phyloP scores from a whole-genome alignment of 35 echinoderm and acorn worm species.

The Diadema setosum region DNA sequence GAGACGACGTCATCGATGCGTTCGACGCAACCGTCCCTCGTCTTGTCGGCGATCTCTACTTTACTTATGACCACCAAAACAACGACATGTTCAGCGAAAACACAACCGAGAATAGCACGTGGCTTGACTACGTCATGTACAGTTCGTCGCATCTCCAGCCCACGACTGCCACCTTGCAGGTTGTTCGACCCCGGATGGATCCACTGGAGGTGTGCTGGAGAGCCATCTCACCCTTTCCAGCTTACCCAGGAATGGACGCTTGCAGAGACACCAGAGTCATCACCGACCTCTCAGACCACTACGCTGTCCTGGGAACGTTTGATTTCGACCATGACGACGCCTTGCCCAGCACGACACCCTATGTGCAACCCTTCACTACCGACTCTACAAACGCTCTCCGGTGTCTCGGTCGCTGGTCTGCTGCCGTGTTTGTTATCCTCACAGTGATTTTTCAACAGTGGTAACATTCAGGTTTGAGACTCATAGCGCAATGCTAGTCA shows the following conservation, averaged over 20 bases:
- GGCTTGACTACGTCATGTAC: slow-evolving; percentile 77
- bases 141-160: slow-evolving; percentile 60
- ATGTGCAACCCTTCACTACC: too few relatives aligned
- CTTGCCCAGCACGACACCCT: too few relatives aligned
- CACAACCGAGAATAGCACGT: slow-evolving; percentile 13
- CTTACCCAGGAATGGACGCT: background rate
- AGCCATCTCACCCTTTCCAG: slow-evolving; percentile 9
- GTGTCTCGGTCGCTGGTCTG: too few relatives aligned
- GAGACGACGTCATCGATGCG: slow-evolving; percentile 36
- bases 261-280: slow-evolving; percentile 18
- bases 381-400: too few relatives aligned
- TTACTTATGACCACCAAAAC: slow-evolving; percentile 46
- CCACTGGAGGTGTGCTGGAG: slow-evolving; percentile 41
- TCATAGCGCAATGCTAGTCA: too few relatives aligned
- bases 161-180: slow-evolving; percentile 8
- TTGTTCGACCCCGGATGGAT: slow-evolving; percentile 30
- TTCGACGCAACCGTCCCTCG: slow-evolving; percentile 26
- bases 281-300: slow-evolving; percentile 66
- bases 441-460: too few relatives aligned
- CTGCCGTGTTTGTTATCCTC: too few relatives aligned
- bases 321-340: too few relatives aligned
- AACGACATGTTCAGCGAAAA: slow-evolving; percentile 65
- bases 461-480: too few relatives aligned
- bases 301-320: slow-evolving; percentile 53
- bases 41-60: slow-evolving; percentile 51